Percentiles rank a stretch among this genome's conserved stretches.
Evolutionary conservation across 2,797 vertebrate species (phyloP).

Genomic region (Pangasius larnaudii): DNA sequence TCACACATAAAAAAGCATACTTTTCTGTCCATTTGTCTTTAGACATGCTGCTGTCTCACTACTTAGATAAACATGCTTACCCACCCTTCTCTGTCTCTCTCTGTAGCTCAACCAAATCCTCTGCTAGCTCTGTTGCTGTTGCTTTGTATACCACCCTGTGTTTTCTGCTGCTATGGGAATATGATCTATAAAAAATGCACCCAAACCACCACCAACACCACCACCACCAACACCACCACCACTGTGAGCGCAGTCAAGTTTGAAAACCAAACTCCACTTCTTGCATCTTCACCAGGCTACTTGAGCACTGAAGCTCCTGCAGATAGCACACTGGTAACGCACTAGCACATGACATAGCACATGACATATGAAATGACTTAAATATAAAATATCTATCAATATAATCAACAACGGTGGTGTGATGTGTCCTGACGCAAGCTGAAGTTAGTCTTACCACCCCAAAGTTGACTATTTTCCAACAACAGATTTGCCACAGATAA

Average conservation of each 20-base stretch:
- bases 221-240: not conserved
- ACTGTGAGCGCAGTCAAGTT: not conserved
- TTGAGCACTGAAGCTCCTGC: constrained; percentile 11
- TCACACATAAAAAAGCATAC: not conserved
- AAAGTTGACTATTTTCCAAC: not conserved
- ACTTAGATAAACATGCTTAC: not conserved
- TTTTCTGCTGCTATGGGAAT: constrained; percentile 73
- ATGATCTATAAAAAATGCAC: constrained; percentile 66
- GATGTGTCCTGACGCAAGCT: not conserved
- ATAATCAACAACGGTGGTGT: not conserved
- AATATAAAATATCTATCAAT: not conserved
- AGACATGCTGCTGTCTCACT: not conserved
- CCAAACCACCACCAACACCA: not conserved
- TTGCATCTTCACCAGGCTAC: constrained; percentile 56
- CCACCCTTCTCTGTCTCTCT: not conserved
- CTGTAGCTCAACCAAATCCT: constrained; percentile 62
- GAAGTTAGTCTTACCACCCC: not conserved
- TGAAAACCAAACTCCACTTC: constrained; percentile 26
- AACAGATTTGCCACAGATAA: not conserved
- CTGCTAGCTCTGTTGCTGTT: constrained; percentile 69
- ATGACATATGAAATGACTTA: not conserved
- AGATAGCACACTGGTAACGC: constrained; percentile 40
- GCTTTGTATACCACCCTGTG: constrained; percentile 68
- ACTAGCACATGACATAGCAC: not conserved
- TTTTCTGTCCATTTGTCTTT: not conserved